Percentiles rank a stretch among this genome's conserved stretches.
Conservation (phyloP, 2,888 invertebrate species). For the Tenthredo livida region DNA sequence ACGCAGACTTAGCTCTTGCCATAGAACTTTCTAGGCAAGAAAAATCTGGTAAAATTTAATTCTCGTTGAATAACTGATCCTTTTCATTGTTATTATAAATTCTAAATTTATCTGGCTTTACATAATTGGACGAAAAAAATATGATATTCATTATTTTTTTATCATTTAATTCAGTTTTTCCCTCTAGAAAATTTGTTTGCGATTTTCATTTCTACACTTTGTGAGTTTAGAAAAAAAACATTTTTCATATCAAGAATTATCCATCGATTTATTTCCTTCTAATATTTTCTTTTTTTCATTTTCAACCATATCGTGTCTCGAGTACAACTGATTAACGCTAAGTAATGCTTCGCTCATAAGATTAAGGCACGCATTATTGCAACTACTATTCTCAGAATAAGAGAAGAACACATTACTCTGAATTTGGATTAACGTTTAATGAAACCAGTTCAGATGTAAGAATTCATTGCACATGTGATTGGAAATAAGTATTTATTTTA, state of each 20-base stretch:
- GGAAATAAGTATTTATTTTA: neutral
- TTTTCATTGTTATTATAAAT: neutral
- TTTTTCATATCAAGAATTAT: conserved; percentile 14
- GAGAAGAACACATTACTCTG: conserved; percentile 19
- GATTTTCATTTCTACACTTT: neutral
- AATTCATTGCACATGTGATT: conserved; percentile 18
- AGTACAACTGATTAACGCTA: neutral
- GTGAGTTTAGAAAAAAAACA: neutral
- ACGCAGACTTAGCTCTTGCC: conserved; percentile 87
- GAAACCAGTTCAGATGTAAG: conserved; percentile 2
- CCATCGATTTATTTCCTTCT: neutral
- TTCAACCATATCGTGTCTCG: neutral
- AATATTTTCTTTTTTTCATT: neutral
- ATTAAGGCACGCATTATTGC: neutral
- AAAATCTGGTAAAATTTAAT: conserved; percentile 66
- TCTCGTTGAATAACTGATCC: neutral
- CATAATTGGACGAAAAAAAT: neutral
- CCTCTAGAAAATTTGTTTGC: neutral
- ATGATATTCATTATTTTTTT: neutral
- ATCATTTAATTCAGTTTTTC: neutral
- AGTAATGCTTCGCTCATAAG: neutral
- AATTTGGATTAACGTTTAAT: neutral
- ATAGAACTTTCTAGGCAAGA: conserved; percentile 84
- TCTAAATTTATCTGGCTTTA: conserved; percentile 4
- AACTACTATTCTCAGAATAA: neutral